Percentiles rank a stretch among this genome's conserved stretches.
Conservation (phyloP, 2,797 vertebrate genomes). For the Dicrostonyx torquatus region DNA sequence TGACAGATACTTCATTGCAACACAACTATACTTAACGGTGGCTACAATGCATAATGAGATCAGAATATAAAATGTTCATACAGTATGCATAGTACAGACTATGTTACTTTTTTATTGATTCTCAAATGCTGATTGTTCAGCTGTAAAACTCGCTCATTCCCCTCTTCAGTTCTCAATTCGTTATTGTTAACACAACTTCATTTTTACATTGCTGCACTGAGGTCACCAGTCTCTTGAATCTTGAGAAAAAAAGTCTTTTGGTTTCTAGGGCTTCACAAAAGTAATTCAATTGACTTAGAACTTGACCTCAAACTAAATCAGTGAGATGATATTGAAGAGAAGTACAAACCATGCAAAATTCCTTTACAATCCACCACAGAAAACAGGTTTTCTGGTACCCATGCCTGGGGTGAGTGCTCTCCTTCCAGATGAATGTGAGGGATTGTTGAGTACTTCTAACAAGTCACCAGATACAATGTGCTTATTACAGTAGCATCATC, state of each 20-base stretch:
- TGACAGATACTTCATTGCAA: background rate
- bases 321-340: conserved; percentile 30
- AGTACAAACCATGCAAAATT: conserved; percentile 19
- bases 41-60: background rate
- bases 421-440: conserved; percentile 44
- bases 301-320: conserved; percentile 54
- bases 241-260: conserved; percentile 39
- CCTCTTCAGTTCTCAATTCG: background rate
- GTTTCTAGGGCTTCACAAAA: conserved; percentile 62
- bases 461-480: background rate
- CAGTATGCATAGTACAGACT: too few species aligned
- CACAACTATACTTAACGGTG: background rate
- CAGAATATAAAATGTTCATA: background rate
- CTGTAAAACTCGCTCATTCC: background rate
- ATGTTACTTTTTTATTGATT: background rate
- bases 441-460: conserved; percentile 37
- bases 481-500: background rate
- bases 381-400: conserved; percentile 42
- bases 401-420: background rate
- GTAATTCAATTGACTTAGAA: conserved; percentile 75
- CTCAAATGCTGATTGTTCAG: background rate
- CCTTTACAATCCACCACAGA: background rate
- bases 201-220: background rate
- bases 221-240: conserved; percentile 25
- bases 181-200: background rate